Base-by-base conservation (phyloP, 1,140 invertebrate species). In the Rhizoglyphus robini region DNA sequence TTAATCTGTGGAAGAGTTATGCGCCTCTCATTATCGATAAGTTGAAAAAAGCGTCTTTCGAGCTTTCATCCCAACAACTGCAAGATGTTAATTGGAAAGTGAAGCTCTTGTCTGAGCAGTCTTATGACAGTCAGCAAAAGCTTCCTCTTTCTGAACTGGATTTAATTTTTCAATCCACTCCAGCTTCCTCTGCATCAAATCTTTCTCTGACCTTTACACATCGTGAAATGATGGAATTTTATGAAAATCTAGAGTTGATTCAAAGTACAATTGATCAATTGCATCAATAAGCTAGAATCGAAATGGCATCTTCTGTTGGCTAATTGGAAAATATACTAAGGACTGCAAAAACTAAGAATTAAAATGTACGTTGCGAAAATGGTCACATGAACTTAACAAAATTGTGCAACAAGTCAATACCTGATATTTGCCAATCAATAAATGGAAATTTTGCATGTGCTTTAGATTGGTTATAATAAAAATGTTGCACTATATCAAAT, bases 41-140 rank as follows among this genome's bases (percentile, higher is more conserved):
- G 20, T 29, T 65, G 1, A 65, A 59, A 31, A 3, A 13, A 8
- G 30, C 18, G 1, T 41, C 66, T 11, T 64, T 67, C 25, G 30
- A 65, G 1, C 25, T 32, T 23, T 29, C 60, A 13, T 2, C 60
- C 5, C 20, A 36, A 20, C 46, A 51, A 30, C 47, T 61, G 13
- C 4, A 20, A 20, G 48, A 67, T 59, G 30, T 67, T 20, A 66
- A 58, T 60, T 66, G 66, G 63, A 65, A 64, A 32, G 3, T 67
- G 1, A 41, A 38, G 23, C n/a, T 64, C 1, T 25, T 64, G 46
- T 51, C 46, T 31, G 46, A 64, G 4, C 27, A 57, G 13, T 48
- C 41, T 4, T 1, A 62, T 65, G n/a, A 63, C 30, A 23, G 5
- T 8, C 13, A 36, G 18, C n/a, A 38, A 32, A 36, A 59, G n/a